Evolutionary conservation across 2,113 vertebrate genomes (phyloP).

Genomic region (Tragelaphus buxtoni): DNA sequence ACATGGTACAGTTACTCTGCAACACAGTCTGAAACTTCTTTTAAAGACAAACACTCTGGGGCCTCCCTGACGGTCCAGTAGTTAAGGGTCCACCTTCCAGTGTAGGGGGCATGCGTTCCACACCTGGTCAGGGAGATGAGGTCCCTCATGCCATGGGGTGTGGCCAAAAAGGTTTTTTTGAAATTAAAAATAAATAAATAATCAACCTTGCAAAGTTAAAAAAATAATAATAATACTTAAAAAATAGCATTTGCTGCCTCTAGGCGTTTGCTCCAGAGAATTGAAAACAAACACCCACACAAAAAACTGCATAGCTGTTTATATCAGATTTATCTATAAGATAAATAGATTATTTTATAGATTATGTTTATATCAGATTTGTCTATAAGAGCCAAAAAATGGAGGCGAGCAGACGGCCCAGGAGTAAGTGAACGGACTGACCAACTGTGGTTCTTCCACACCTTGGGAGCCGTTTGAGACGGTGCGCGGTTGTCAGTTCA

Average conservation of each 20-base stretch:
- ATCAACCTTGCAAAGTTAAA: neutral
- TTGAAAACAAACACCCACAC: neutral
- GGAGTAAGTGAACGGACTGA: neutral
- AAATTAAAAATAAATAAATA: neutral
- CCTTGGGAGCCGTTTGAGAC: neutral
- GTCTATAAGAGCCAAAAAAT: neutral
- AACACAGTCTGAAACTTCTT: neutral
- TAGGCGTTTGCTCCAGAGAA: neutral
- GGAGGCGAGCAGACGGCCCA: neutral
- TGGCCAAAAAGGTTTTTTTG: neutral
- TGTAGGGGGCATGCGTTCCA: neutral
- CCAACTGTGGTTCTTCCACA: neutral
- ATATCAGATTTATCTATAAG: neutral
- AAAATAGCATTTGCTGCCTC: neutral
- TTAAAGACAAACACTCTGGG: neutral
- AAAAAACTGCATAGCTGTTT: neutral
- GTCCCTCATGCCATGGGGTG: neutral
- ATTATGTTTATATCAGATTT: neutral
- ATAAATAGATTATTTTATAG: neutral
- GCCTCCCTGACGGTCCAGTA: neutral
- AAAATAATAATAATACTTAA: neutral
- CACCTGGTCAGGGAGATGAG: neutral
- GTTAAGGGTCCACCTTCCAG: neutral
- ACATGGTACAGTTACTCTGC: neutral
- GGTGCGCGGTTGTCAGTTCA: neutral